These are phyloP conservation scores for Sympetrum striolatum DNA, from an alignment of 2,888 invertebrate species.

Conservation along the genomic window DNA sequence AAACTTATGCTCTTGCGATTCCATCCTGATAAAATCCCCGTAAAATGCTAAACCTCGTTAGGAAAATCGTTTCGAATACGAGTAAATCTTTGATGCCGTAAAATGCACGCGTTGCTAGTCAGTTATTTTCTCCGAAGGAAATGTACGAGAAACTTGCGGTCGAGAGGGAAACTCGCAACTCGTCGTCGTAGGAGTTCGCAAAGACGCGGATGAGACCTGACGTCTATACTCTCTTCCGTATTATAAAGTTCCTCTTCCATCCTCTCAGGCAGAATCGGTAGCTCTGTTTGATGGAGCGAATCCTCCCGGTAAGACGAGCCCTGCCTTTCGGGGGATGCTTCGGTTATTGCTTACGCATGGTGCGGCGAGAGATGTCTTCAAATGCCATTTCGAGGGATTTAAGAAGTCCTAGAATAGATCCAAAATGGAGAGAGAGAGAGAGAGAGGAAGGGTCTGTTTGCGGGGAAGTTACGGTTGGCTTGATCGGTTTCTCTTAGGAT, in stretches of 20 bases:
- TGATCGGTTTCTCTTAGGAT: constrained; percentile 6
- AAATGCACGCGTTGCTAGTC: no score
- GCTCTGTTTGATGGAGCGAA: neutral
- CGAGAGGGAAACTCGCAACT: no score
- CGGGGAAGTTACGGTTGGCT: neutral
- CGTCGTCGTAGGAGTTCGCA: no score
- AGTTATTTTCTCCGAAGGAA: no score
- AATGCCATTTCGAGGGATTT: neutral
- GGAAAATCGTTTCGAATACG: no score
- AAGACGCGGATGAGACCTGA: no score
- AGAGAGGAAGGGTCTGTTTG: neutral
- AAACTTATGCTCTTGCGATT: no score
- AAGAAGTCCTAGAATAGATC: neutral
- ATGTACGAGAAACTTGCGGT: no score
- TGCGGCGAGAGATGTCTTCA: neutral
- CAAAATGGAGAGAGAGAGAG: neutral
- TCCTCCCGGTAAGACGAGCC: neutral
- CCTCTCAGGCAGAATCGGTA: neutral
- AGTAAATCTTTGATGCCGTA: no score
- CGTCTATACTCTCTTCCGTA: neutral
- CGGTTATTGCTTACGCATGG: neutral
- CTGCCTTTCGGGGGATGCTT: neutral
- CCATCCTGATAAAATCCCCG: no score
- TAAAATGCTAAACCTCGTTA: no score
- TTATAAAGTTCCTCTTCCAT: neutral